These are phyloP conservation scores for Lutjanus erythropterus DNA, from an alignment of 2,113 vertebrate species.

Conservation along the genomic window DNA sequence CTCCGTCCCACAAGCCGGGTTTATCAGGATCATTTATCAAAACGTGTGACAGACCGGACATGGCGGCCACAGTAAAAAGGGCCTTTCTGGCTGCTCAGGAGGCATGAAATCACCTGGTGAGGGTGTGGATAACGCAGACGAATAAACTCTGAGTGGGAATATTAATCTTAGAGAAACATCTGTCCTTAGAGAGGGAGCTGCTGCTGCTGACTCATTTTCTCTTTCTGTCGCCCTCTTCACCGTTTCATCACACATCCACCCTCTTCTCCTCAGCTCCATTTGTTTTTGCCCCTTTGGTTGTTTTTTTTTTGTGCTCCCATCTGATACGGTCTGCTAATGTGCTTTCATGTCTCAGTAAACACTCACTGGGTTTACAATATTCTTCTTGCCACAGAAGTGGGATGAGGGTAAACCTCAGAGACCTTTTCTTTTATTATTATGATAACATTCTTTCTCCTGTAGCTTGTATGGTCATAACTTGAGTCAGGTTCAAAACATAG, in stretches of 20 bases:
- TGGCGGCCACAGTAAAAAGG: slow-evolving; percentile 35
- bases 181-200: slow-evolving; percentile 55
- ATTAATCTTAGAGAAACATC: slow-evolving; percentile 78
- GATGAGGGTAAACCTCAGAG: slow-evolving; percentile 24
- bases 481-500: no score
- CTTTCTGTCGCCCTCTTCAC: slow-evolving; percentile 36
- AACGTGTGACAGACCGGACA: slow-evolving; percentile 68
- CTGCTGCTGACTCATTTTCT: slow-evolving; percentile 63
- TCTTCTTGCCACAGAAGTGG: slow-evolving; percentile 14
- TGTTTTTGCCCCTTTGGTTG: slow-evolving; percentile 46
- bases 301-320: slow-evolving; percentile 5
- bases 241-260: slow-evolving; percentile 53
- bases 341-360: slow-evolving; percentile 52
- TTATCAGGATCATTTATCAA: slow-evolving; percentile 78
- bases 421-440: slow-evolving; percentile 15
- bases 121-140: slow-evolving; percentile 59
- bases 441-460: slow-evolving; percentile 10
- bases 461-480: background rate
- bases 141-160: slow-evolving; percentile 69
- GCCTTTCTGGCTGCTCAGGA: slow-evolving; percentile 63
- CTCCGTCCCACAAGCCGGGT: slow-evolving; percentile 17
- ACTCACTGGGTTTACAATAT: slow-evolving; percentile 32
- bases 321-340: slow-evolving; percentile 41
- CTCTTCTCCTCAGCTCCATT: slow-evolving; percentile 33
- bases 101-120: slow-evolving; percentile 78